phyloP scores from a whole-genome alignment of 1,140 invertebrate genomes.

The Campoletis sonorensis region DNA sequence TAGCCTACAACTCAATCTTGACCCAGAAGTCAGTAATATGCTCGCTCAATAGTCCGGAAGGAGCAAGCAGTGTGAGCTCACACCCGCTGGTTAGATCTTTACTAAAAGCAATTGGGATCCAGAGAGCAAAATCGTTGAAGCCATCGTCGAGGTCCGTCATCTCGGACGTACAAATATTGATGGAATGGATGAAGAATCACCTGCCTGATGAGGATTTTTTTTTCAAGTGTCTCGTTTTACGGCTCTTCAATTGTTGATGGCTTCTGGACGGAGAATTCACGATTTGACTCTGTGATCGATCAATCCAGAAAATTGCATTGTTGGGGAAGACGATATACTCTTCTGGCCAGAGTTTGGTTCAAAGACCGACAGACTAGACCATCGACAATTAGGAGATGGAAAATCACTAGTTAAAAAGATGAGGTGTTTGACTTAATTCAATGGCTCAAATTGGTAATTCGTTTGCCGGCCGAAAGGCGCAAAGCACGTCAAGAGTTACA shows the following conservation, averaged over 20 bases:
- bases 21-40: conserved; percentile 45
- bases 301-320: conserved; percentile 37
- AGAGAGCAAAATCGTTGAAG: not conserved
- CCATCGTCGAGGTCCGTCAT: not conserved
- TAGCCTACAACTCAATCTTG: conserved; percentile 43
- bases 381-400: conserved; percentile 66
- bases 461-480: conserved; percentile 21
- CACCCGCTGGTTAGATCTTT: conserved; percentile 41
- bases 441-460: conserved; percentile 29
- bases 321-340: conserved; percentile 49
- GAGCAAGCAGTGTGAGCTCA: conserved; percentile 5
- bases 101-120: conserved; percentile 36
- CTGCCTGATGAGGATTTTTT: conserved; percentile 50
- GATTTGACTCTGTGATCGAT: conserved; percentile 64
- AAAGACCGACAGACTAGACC: conserved; percentile 61
- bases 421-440: conserved; percentile 27
- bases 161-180: not conserved
- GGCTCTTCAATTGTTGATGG: conserved; percentile 58
- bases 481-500: not conserved
- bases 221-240: conserved; percentile 60
- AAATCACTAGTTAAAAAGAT: conserved; percentile 49
- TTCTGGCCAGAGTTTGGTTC: conserved; percentile 66
- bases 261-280: conserved; percentile 66
- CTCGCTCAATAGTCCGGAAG: conserved; percentile 10
- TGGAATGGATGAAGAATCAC: conserved; percentile 47